Evolutionary conservation across 2,888 invertebrate species (phyloP).

Genomic region (Ochropleura leucogaster): DNA sequence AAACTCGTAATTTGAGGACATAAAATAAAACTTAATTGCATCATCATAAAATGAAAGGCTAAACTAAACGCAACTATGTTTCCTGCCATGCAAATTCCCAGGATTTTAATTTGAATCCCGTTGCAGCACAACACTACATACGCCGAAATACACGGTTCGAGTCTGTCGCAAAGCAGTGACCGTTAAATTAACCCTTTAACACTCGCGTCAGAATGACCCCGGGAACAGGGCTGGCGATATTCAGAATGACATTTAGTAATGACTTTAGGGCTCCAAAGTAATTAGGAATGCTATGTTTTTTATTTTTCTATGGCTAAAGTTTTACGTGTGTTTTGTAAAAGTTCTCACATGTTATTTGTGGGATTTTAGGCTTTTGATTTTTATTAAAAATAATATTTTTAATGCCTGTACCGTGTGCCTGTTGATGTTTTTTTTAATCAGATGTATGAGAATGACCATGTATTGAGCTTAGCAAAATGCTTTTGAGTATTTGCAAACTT

Average conservation of each 20-base stretch:
- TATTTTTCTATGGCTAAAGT: constrained; percentile 36
- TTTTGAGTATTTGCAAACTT: neutral
- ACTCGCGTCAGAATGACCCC: constrained; percentile 74
- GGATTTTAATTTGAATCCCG: constrained; percentile 58
- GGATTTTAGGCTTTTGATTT: neutral
- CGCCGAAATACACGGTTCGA: constrained; percentile 57
- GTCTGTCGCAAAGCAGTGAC: constrained; percentile 71
- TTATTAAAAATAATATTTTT: too few relatives aligned
- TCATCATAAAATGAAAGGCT: constrained; percentile 33
- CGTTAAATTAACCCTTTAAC: constrained; percentile 85
- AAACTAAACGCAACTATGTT: constrained; percentile 23
- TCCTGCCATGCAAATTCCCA: constrained; percentile 35
- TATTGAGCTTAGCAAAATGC: neutral
- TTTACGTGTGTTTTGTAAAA: constrained; percentile 21
- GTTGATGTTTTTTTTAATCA: neutral
- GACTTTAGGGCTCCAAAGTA: constrained; percentile 59
- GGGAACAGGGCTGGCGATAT: constrained; percentile 62
- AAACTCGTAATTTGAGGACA: neutral
- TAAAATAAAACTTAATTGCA: constrained; percentile 26
- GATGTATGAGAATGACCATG: neutral
- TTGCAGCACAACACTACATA: constrained; percentile 56
- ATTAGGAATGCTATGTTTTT: constrained; percentile 52
- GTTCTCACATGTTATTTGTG: constrained; percentile 4
- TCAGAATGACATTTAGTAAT: constrained; percentile 62
- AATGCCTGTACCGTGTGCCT: too few relatives aligned